phyloP scores from a whole-genome alignment of 1,140 invertebrate species.

The Protaetia brevitarsis region DNA sequence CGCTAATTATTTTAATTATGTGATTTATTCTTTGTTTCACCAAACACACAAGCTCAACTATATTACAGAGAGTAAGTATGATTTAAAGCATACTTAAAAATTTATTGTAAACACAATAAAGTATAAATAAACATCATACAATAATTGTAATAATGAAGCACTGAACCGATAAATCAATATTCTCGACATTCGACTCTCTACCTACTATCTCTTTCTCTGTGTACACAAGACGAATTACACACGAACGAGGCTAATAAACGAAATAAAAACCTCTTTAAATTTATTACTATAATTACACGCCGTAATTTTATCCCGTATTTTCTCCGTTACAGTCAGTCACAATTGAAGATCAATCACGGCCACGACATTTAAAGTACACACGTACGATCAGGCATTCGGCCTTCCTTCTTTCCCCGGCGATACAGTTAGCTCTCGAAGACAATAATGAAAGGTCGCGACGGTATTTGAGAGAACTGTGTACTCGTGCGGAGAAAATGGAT shows the following conservation, averaged over 20 bases:
- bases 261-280: slow-evolving; percentile 1
- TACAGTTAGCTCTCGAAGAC: neutral
- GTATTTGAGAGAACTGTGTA: slow-evolving; percentile 14
- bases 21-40: no score
- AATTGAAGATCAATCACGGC: slow-evolving; percentile 7
- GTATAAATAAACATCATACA: no score
- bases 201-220: no score
- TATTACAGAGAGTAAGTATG: no score
- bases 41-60: no score
- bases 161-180: neutral
- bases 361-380: slow-evolving; percentile 7
- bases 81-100: no score
- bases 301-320: slow-evolving; percentile 2
- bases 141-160: no score
- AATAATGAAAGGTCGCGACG: slow-evolving; percentile 10
- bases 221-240: neutral
- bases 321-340: slow-evolving; percentile 7
- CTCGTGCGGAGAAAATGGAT: slow-evolving; percentile 15
- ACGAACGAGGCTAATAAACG: neutral
- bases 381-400: neutral
- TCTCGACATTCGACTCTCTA: no score
- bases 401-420: neutral
- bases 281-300: slow-evolving; percentile 7
- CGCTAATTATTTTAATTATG: no score
- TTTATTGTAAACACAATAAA: no score